Evolutionary conservation across 2,797 vertebrate genomes (phyloP), one percentile per base, ranked within the genome.

Genomic region (Allobates femoralis): DNA sequence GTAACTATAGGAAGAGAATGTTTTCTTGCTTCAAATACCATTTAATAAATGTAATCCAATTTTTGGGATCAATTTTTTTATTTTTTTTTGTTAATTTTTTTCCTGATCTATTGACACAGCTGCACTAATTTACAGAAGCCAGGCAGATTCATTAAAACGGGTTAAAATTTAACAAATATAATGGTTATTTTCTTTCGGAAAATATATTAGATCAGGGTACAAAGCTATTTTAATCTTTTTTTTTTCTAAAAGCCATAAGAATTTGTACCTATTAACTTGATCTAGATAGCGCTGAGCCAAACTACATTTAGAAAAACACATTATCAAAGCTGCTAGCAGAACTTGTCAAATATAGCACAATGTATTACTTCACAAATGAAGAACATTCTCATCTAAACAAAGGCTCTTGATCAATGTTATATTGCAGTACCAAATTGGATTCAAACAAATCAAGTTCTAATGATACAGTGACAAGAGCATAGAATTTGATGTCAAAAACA

Each of bases 401-500:
- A 81, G 41, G 28, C 18, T 81, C 60, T 67, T 81, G 60, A 81
- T 67, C 62, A 81, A 66, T 23, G 28, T 81, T 66, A 67, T 53
- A 81, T 41, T 66, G 79, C 60, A 19, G n/a, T 53, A 50, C 62
- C 62, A 81, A 67, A 51, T 50, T 50, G 79, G 37, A 67, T 51
- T 81, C 60, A 81, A 66, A 67, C 34, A 66, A 67, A 81, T 66
- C 58, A 51, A n/a, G 64, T 66, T 81, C 62, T 67, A 67, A 81
- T 50, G n/a, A 81, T 67, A 53, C 62, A 81, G 37, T 28, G 58
- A 79, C 78, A 79, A 46, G n/a, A 64, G 64, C 78, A 74, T 74
- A 50, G 78, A 46, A 79, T 64, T 64, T 79, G 78, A 41, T 64
- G 78, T 64, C 23, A 62, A 79, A 79, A 46, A 64, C 58, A 64